A percentile compares a stretch with the other conserved stretches of the same genome.
phyloP scores from a whole-genome alignment of 2,113 vertebrate genomes.

The Machaerirhynchus nigripectus region DNA sequence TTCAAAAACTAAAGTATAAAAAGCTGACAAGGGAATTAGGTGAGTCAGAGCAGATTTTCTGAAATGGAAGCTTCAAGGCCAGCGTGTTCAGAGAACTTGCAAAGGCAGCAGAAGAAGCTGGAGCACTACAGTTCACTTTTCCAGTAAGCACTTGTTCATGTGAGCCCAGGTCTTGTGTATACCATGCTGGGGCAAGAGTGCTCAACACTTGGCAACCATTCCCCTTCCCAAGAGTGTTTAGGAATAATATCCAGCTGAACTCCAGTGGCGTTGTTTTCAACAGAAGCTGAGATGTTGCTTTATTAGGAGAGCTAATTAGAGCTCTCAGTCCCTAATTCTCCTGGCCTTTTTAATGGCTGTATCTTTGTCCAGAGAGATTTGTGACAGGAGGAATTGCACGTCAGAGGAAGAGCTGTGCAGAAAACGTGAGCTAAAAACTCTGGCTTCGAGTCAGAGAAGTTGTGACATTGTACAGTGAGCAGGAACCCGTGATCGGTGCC shows the following conservation, averaged over 20 bases:
- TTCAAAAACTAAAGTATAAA: not conserved
- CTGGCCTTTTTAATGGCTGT: not conserved
- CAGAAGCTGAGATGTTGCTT: not conserved
- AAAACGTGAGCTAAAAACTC: not conserved
- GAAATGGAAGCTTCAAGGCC: not conserved
- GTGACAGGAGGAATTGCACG: not conserved
- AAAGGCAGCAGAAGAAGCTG: fast-evolving
- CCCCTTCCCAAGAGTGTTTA: not conserved
- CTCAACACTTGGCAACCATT: not conserved
- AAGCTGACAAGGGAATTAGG: not conserved
- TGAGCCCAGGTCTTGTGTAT: not conserved
- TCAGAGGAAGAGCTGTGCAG: not conserved
- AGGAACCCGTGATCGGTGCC: not conserved
- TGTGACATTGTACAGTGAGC: not conserved
- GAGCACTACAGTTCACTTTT: not conserved
- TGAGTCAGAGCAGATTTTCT: not conserved
- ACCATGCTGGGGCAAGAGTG: not conserved
- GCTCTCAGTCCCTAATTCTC: not conserved
- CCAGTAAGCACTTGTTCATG: not conserved
- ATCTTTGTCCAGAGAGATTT: not conserved
- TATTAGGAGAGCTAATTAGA: not conserved
- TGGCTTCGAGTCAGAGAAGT: not conserved
- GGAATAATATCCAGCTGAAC: not conserved
- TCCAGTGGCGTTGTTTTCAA: not conserved
- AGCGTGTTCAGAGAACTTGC: not conserved